A percentile compares a stretch with the other conserved stretches of the same genome.
These are phyloP conservation scores for Montipora sp. DNA, from an alignment of 64 coral and sea anemone genomes.

Conservation along the genomic window DNA sequence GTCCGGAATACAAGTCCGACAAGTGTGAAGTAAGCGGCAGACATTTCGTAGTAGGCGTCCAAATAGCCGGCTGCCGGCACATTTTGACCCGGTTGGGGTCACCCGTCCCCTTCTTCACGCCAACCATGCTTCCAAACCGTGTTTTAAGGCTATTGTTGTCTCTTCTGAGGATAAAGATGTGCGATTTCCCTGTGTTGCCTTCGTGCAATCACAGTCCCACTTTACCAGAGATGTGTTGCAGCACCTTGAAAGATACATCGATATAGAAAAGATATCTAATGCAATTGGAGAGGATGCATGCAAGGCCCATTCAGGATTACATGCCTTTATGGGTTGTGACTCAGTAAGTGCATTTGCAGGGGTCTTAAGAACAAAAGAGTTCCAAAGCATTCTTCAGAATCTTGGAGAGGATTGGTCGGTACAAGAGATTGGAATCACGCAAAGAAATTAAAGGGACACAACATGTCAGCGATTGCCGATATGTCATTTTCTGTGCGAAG, in stretches of 20 bases:
- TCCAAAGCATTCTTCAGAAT: not conserved
- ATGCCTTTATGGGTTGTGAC: conserved; percentile 54
- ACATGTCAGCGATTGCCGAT: not conserved
- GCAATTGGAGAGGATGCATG: not conserved
- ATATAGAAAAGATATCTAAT: conserved; percentile 35
- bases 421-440: not conserved
- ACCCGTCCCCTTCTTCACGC: no score
- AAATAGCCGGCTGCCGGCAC: not conserved
- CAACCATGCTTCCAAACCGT: no score
- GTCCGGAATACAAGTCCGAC: no score
- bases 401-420: not conserved
- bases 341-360: conserved; percentile 49
- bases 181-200: not conserved
- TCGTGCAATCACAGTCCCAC: not conserved
- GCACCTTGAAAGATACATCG: conserved; percentile 7
- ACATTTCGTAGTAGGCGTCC: no score
- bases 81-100: no score
- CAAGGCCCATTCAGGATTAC: conserved; percentile 19
- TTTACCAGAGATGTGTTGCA: conserved; percentile 29
- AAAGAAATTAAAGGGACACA: not conserved
- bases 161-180: not conserved
- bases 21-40: no score
- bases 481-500: not conserved
- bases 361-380: not conserved
- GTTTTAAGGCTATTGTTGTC: no score